Evolutionary conservation across 2,888 invertebrate genomes (phyloP).

Genomic region (Schizaphis graminum): DNA sequence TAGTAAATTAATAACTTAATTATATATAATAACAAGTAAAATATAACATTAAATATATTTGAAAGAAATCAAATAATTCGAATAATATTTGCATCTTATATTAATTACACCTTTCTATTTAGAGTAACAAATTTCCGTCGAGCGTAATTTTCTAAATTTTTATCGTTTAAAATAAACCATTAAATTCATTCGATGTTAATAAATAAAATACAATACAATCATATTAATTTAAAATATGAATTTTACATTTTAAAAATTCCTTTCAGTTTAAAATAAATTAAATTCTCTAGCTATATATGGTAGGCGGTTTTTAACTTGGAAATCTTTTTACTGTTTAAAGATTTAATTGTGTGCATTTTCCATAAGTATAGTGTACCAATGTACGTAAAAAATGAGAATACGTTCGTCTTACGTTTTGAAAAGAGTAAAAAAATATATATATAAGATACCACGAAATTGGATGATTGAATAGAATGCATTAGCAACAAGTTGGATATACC

Average conservation of each 20-base stretch:
- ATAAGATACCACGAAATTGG: neutral
- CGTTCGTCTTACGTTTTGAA: neutral
- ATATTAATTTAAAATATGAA: neutral
- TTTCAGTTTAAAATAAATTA: neutral
- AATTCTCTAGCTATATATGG: neutral
- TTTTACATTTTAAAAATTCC: neutral
- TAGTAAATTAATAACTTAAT: no score
- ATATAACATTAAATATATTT: neutral
- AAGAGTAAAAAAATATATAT: neutral
- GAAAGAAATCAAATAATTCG: neutral
- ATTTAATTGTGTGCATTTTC: neutral
- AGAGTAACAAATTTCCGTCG: neutral
- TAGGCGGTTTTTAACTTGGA: neutral
- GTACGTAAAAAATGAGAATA: neutral
- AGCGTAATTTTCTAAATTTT: neutral
- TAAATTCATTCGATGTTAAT: neutral
- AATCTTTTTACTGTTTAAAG: neutral
- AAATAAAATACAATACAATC: neutral
- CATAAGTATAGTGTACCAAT: neutral
- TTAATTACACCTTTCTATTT: neutral
- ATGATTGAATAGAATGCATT: constrained; percentile 4
- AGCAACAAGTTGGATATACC: neutral
- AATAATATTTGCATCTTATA: neutral
- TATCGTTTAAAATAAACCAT: neutral
- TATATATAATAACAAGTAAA: no score